A percentile compares a stretch with the other conserved stretches of the same genome.
phyloP scores from a whole-genome alignment of 2,113 vertebrate species.

The Agapornis roseicollis region DNA sequence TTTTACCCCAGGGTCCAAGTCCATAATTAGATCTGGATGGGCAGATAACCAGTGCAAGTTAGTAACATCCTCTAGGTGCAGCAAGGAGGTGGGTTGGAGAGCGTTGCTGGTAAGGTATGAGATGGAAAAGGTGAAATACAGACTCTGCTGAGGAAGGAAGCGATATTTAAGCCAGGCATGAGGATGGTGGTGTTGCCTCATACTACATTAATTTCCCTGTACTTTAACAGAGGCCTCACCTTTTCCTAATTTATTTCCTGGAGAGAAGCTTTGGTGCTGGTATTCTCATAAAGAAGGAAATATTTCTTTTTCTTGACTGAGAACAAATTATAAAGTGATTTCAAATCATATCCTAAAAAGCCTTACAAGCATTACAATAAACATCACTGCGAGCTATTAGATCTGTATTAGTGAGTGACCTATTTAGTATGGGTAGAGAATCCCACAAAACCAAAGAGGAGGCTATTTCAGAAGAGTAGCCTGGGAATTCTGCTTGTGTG shows the following conservation, averaged over 20 bases:
- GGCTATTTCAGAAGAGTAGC: not conserved
- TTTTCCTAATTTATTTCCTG: not conserved
- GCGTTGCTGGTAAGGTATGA: not conserved
- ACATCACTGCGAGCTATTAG: not conserved
- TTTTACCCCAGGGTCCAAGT: constrained; percentile 24
- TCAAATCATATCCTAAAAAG: not conserved
- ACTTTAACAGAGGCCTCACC: not conserved
- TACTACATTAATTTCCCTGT: not conserved
- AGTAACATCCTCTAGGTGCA: not conserved
- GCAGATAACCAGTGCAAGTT: not conserved
- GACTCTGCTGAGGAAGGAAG: not conserved
- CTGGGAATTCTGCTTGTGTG: not conserved
- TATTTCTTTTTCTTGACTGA: not conserved
- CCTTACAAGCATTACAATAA: no score
- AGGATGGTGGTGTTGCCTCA: not conserved
- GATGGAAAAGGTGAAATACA: not conserved
- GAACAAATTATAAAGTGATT: not conserved
- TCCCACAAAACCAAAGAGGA: not conserved
- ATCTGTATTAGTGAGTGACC: not conserved
- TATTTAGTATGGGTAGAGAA: not conserved
- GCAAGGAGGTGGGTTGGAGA: not conserved
- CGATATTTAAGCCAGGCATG: not conserved
- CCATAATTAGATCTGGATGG: not conserved
- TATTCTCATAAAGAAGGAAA: not conserved
- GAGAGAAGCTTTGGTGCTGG: not conserved